phyloP scores from a whole-genome alignment of 37 sponge, comb jelly and placozoan genomes.

The Haliclona indistincta region DNA sequence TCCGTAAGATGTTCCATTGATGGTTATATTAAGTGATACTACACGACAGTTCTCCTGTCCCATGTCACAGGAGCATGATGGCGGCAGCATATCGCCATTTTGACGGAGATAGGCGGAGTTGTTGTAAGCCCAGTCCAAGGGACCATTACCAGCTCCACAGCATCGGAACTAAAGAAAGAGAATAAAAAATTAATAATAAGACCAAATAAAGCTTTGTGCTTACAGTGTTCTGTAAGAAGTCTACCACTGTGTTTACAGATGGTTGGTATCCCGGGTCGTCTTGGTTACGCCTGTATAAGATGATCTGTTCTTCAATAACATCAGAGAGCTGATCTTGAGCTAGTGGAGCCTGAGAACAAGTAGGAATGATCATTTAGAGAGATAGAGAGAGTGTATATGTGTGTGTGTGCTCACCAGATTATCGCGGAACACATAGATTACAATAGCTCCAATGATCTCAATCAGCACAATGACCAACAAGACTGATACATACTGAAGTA shows the following conservation, averaged over 20 bases:
- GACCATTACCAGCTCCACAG: slow-evolving; percentile 45
- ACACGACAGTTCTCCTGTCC: neutral
- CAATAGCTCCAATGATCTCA: slow-evolving; percentile 56
- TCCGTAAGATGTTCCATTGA: neutral
- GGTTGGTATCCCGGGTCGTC: neutral
- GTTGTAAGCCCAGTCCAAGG: slow-evolving; percentile 24
- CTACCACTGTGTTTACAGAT: neutral
- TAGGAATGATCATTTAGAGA: neutral
- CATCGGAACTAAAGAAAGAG: slow-evolving; percentile 31
- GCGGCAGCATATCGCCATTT: neutral
- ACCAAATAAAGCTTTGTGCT: neutral
- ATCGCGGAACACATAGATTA: slow-evolving; percentile 55
- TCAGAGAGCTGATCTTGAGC: neutral
- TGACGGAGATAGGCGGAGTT: slow-evolving; percentile 1
- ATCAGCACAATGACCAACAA: slow-evolving; percentile 54
- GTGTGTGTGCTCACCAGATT: neutral
- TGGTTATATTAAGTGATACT: neutral
- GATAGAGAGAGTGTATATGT: too few relatives aligned
- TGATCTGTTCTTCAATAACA: too few relatives aligned
- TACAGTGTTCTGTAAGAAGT: slow-evolving; percentile 31
- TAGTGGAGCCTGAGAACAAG: neutral
- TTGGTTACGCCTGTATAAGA: neutral
- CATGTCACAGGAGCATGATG: slow-evolving; percentile 1
- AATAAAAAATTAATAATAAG: neutral
- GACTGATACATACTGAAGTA: slow-evolving; percentile 47